Evolutionary conservation across 2,797 vertebrate genomes (phyloP).

Genomic region (Pangasius krempfi): DNA sequence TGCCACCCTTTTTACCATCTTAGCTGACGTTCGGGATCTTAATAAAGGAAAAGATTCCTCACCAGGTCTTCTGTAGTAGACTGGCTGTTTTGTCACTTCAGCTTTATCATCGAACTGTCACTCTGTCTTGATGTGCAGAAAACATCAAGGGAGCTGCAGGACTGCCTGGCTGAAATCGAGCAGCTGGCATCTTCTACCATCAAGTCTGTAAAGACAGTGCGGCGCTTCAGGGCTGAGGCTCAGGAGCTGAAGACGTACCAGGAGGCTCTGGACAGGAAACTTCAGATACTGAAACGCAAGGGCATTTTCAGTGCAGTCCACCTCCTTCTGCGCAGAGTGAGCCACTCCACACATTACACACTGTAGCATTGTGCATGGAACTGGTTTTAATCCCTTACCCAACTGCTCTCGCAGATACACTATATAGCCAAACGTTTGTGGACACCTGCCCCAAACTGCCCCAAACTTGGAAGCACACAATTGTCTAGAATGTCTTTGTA

Average conservation of each 20-base stretch:
- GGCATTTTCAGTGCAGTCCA: constrained; percentile 66
- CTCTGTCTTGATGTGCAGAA: constrained; percentile 68
- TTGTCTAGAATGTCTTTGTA: neutral
- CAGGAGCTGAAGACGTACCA: constrained; percentile 73
- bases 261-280: constrained; percentile 67
- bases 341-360: constrained; percentile 26
- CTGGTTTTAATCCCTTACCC: neutral
- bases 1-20: neutral
- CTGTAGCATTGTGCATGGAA: neutral
- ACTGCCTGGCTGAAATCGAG: constrained; percentile 74
- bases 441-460: neutral
- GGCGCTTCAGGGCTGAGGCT: constrained; percentile 78
- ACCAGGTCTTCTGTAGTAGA: neutral
- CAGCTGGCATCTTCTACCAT: constrained; percentile 76
- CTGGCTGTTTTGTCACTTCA: neutral
- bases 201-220: constrained; percentile 74
- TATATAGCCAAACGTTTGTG: no score
- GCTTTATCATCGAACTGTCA: neutral
- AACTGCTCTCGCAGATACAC: neutral
- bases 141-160: constrained; percentile 76
- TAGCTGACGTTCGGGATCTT: neutral
- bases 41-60: neutral
- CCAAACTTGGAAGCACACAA: neutral
- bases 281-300: constrained; percentile 64
- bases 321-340: constrained; percentile 75